Percentiles rank a stretch among this genome's conserved stretches.
Conservation (phyloP, 2,113 vertebrate species). For the Porphyrio hochstetteri region DNA sequence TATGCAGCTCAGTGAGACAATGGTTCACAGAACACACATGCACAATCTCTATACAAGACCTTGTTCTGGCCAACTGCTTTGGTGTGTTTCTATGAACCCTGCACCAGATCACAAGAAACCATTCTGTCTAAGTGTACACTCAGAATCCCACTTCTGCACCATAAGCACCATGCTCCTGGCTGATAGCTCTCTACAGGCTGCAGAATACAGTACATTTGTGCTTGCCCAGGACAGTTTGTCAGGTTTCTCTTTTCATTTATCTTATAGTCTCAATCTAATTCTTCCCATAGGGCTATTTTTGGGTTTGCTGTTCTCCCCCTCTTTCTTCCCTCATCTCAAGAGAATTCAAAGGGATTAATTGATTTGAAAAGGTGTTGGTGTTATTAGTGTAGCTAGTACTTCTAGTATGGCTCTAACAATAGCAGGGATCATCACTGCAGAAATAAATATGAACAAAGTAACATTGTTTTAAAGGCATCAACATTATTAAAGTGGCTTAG, state of each 20-base stretch:
- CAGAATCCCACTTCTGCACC: neutral
- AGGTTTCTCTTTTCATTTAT: neutral
- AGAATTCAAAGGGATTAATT: neutral
- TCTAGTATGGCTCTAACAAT: neutral
- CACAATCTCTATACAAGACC: neutral
- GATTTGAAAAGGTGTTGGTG: neutral
- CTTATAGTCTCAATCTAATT: neutral
- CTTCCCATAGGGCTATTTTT: neutral
- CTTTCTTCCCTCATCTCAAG: neutral
- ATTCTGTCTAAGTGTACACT: neutral
- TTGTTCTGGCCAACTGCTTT: neutral
- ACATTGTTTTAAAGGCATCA: neutral
- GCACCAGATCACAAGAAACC: neutral
- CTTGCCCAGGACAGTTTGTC: neutral
- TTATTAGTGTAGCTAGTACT: neutral
- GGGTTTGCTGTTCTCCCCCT: neutral
- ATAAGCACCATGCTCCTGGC: neutral
- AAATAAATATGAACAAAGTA: neutral
- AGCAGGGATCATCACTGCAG: neutral
- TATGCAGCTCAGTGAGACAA: neutral
- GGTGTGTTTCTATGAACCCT: neutral
- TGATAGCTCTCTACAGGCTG: neutral
- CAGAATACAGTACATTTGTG: neutral
- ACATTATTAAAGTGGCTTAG: neutral
- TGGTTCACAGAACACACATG: neutral